phyloP scores from a whole-genome alignment of 2,113 vertebrate genomes.

The Passer domesticus region DNA sequence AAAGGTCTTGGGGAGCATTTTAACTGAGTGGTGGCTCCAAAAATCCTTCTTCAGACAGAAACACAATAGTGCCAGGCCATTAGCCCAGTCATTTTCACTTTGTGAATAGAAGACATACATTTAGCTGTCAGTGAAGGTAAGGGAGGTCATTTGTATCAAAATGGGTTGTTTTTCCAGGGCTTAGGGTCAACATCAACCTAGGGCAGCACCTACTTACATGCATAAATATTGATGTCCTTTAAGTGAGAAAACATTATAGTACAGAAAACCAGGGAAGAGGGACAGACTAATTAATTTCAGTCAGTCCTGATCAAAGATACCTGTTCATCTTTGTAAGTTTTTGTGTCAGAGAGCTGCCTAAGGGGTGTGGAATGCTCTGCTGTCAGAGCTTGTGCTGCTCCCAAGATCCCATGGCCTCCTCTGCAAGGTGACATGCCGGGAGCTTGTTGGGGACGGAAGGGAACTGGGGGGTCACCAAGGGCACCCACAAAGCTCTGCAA shows the following conservation, averaged over 20 bases:
- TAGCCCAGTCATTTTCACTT: background rate
- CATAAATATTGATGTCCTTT: background rate
- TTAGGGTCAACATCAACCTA: background rate
- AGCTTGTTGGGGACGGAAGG: background rate
- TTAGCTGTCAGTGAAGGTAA: background rate
- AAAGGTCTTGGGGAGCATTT: background rate
- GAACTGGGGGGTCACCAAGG: fast-evolving
- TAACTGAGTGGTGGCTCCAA: background rate
- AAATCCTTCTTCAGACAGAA: background rate
- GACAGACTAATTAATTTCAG: background rate
- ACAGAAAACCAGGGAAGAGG: background rate
- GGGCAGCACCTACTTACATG: background rate
- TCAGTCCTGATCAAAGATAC: background rate
- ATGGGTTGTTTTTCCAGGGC: background rate
- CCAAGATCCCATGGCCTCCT: background rate
- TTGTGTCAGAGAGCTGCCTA: background rate
- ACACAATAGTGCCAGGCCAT: background rate
- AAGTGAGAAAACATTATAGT: background rate
- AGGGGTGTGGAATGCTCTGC: background rate
- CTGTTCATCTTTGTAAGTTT: background rate
- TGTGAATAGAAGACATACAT: background rate
- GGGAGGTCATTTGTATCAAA: background rate
- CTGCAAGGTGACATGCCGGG: fast-evolving
- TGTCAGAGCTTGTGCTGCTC: background rate
- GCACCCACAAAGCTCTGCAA: background rate